Evolutionary conservation across 92 coral and sea anemone genomes (phyloP).

Genomic region (Umimayanthus chanpuru): DNA sequence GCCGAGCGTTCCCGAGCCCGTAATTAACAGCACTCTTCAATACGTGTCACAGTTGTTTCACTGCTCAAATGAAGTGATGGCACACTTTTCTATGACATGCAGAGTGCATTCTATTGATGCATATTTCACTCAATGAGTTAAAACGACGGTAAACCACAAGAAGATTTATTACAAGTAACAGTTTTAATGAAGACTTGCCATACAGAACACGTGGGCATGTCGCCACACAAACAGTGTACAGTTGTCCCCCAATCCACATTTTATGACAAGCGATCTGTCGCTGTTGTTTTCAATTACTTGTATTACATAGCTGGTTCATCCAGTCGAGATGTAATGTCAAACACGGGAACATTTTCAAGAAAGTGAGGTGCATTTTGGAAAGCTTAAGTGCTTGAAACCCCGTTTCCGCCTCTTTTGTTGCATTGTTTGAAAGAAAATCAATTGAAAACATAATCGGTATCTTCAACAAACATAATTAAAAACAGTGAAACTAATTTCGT

Average conservation of each 20-base stretch:
- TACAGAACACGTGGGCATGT: constrained; percentile 31
- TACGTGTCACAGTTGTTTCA: constrained; percentile 28
- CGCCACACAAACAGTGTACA: constrained; percentile 16
- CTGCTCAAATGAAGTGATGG: constrained; percentile 36
- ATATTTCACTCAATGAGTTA: constrained; percentile 25
- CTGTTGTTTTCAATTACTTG: background rate
- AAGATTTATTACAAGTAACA: constrained; percentile 38
- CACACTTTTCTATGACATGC: constrained; percentile 44
- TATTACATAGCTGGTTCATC: background rate
- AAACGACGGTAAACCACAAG: constrained; percentile 36
- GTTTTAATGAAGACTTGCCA: constrained; percentile 26
- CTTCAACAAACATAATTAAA: constrained; percentile 9
- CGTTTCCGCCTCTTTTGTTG: constrained; percentile 37
- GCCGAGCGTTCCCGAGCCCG: background rate
- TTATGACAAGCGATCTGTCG: background rate
- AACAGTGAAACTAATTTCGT: constrained; percentile 10
- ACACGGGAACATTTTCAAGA: constrained; percentile 6
- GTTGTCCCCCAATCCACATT: background rate
- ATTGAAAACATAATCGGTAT: constrained; percentile 17
- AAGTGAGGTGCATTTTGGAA: background rate
- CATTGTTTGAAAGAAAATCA: constrained; percentile 22
- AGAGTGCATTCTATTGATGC: constrained; percentile 38
- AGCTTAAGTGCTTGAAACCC: constrained; percentile 13
- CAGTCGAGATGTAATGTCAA: constrained; percentile 5
- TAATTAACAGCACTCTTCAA: constrained; percentile 41